These are phyloP conservation scores for Laticauda colubrina DNA, from an alignment of 2,113 vertebrate genomes.

Conservation along the genomic window DNA sequence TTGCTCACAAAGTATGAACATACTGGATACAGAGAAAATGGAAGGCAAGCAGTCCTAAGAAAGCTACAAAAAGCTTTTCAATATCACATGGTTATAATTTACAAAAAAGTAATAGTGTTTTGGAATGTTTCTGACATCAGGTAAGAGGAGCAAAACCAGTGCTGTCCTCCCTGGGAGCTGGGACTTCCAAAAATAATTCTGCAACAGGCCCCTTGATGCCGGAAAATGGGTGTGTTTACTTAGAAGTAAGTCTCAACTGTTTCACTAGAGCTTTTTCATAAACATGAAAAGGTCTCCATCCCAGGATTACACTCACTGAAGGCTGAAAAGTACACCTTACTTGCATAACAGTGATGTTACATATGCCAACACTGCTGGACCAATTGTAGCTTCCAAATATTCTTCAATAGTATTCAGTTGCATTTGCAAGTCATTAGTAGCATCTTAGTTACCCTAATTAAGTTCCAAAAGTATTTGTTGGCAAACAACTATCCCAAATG, in stretches of 20 bases:
- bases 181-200: neutral
- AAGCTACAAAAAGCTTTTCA: neutral
- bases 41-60: neutral
- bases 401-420: no score
- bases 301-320: neutral
- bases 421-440: neutral
- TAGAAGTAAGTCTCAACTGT: neutral
- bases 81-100: neutral
- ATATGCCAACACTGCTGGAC: no score
- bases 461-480: neutral
- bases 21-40: neutral
- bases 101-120: neutral
- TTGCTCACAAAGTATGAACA: neutral
- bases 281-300: neutral
- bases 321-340: neutral
- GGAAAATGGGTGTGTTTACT: neutral
- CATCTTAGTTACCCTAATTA: neutral
- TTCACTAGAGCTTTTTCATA: neutral
- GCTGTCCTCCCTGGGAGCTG: neutral
- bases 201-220: neutral
- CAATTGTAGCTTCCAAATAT: neutral
- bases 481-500: neutral
- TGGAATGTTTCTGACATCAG: neutral
- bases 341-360: neutral
- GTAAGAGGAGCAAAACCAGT: neutral